Conservation (phyloP, 2,797 vertebrate genomes). For the Bryconaethiops microstoma region DNA sequence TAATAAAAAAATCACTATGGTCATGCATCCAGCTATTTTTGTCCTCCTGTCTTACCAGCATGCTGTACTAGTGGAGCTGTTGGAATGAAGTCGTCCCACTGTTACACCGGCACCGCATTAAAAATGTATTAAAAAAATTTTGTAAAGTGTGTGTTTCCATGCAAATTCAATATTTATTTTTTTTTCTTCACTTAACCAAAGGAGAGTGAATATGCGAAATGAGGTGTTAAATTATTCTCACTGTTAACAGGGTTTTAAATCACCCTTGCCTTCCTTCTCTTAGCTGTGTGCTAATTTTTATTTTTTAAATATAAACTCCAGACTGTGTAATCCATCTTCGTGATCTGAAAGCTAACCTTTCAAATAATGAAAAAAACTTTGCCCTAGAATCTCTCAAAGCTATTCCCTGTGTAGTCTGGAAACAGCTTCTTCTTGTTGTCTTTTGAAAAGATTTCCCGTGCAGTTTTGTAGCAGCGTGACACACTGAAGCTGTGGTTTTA, state of each 20-base stretch:
- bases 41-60: neutral
- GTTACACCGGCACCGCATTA: neutral
- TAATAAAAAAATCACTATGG: neutral
- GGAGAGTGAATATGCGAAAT: slow-evolving; percentile 12
- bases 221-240: slow-evolving; percentile 37
- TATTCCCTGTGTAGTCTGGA: neutral
- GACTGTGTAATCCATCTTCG: neutral
- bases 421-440: neutral
- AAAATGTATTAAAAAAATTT: neutral
- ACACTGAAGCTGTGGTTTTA: neutral
- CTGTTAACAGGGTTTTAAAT: slow-evolving; percentile 4
- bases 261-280: neutral
- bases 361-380: neutral
- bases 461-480: slow-evolving; percentile 3
- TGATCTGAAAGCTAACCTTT: neutral
- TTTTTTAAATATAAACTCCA: neutral
- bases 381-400: neutral
- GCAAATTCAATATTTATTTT: slow-evolving; percentile 31
- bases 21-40: slow-evolving; percentile 10
- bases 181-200: neutral
- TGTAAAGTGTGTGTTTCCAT: slow-evolving; percentile 15
- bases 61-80: neutral
- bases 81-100: neutral
- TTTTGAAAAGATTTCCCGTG: neutral
- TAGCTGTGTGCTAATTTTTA: neutral